phyloP scores from a whole-genome alignment of 1,140 invertebrate genomes.

The Meloidogyne floridensis region DNA sequence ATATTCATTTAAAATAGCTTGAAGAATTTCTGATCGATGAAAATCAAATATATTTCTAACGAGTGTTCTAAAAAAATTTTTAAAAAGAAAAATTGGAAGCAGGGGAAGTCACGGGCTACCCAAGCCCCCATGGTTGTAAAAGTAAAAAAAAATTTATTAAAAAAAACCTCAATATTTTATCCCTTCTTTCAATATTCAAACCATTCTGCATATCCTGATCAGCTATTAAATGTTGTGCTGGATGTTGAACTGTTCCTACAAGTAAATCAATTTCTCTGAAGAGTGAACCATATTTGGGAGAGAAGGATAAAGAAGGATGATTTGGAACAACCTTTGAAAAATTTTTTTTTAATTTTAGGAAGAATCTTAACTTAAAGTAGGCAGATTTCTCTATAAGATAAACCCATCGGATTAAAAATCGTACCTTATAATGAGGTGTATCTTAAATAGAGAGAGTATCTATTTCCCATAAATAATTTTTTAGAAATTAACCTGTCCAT shows the following conservation, averaged over 20 bases:
- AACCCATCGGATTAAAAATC: too few species aligned
- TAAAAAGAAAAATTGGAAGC: slow-evolving; percentile 8
- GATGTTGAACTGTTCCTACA: slow-evolving; percentile 86
- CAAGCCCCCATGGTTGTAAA: too few species aligned
- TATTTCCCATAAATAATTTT: neutral
- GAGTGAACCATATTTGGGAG: slow-evolving; percentile 57
- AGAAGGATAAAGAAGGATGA: slow-evolving; percentile 63
- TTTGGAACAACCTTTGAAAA: slow-evolving; percentile 65
- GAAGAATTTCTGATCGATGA: slow-evolving; percentile 93
- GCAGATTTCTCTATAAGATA: too few species aligned
- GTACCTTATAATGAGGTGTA: too few species aligned
- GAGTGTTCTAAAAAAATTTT: slow-evolving; percentile 72
- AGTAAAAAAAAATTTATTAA: neutral
- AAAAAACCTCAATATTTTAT: slow-evolving; percentile 67
- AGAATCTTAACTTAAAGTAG: neutral
- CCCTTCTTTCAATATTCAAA: slow-evolving; percentile 79
- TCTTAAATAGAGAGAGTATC: too few species aligned
- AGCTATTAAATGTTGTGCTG: slow-evolving; percentile 83
- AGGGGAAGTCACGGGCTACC: too few species aligned
- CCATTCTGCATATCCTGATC: slow-evolving; percentile 87
- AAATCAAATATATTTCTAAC: slow-evolving; percentile 76
- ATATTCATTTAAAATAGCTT: slow-evolving; percentile 94
- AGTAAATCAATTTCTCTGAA: slow-evolving; percentile 76
- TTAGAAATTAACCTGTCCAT: slow-evolving; percentile 71
- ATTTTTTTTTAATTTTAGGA: slow-evolving; percentile 4